Evolutionary conservation across 2,888 invertebrate genomes (phyloP), one percentile per base, ranked within the genome.

Genomic region (Hedychridium roseum): DNA sequence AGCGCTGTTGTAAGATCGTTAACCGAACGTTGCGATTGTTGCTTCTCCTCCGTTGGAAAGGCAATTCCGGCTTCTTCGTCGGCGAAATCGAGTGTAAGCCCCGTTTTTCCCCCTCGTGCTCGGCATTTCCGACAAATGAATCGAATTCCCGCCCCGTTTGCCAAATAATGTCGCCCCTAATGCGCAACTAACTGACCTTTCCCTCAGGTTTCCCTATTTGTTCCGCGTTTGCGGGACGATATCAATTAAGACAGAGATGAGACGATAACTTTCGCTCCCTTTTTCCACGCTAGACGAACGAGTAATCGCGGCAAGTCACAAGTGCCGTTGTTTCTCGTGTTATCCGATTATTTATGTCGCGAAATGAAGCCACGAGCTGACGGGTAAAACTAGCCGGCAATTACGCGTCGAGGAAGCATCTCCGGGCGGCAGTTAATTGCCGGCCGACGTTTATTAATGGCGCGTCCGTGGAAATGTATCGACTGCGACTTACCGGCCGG

Each of bases 1-100:
- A 34, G 11, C 43, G 40, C 46, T 57, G 57, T 65, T 62, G 62
- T 62, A 60, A 65, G 62, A 65, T 64, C 64, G 60, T 64, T 64
- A 64, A 58, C 64, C 52, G 53, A 57, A 57, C 48, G 40, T 43
- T 11, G 28, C 47, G 62, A 60, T 62, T 50, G 57, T 52, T 62
- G 53, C 43, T 21, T 37, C 31, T 42, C 40, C 20, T 21, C 32
- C 37, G 27, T n/a, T n/a, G n/a, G n/a, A n/a, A n/a, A n/a, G n/a
- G n/a, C n/a, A n/a, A n/a, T n/a, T n/a, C n/a, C n/a, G n/a, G n/a
- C n/a, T n/a, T n/a, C n/a, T n/a, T n/a, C n/a, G 23, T 39, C 41
- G 48, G 27, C 27, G 39, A 39, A 48, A 48, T 47, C 37, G 23
- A 9, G 1, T 14, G 14, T 11, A 36, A n/a, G n/a, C n/a, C n/a